Evolutionary conservation across 2,797 vertebrate genomes (phyloP).

Genomic region (Hippoglossus hippoglossus): DNA sequence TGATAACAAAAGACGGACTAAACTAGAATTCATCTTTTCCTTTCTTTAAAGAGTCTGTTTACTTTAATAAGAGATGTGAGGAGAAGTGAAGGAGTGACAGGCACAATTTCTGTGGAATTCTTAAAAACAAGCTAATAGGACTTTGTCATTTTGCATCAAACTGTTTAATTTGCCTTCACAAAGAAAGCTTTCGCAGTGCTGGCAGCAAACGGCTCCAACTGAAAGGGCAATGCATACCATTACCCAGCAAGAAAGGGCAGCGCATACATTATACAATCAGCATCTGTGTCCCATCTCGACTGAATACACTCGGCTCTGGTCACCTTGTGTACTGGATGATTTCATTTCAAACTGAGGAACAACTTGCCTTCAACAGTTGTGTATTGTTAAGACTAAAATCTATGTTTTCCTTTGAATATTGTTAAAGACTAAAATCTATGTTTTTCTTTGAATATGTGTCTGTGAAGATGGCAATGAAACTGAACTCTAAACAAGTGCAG

Average conservation of each 20-base stretch:
- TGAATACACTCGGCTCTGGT: conserved; percentile 35
- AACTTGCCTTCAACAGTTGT: conserved; percentile 24
- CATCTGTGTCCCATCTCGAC: conserved; percentile 57
- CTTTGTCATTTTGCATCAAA: conserved; percentile 74
- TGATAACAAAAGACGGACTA: conserved; percentile 10
- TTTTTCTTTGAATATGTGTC: too few relatives aligned
- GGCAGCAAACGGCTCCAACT: conserved; percentile 63
- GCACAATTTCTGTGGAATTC: background rate
- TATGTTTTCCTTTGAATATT: too few relatives aligned
- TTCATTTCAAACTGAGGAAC: conserved; percentile 32
- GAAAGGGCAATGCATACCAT: conserved; percentile 81
- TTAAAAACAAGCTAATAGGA: conserved; percentile 48
- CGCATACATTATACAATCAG: conserved; percentile 78
- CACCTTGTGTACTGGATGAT: conserved; percentile 40
- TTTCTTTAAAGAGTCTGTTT: conserved; percentile 50
- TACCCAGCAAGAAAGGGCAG: conserved; percentile 78
- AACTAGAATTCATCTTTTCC: conserved; percentile 43
- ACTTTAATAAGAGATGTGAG: conserved; percentile 38
- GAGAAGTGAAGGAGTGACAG: background rate
- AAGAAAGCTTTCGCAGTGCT: conserved; percentile 69
- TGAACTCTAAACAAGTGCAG: too few relatives aligned
- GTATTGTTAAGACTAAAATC: too few relatives aligned
- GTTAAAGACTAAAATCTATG: too few relatives aligned
- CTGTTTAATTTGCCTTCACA: conserved; percentile 71
- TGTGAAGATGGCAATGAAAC: too few relatives aligned